These are phyloP conservation scores for Salticus scenicus DNA, from an alignment of 2,888 invertebrate genomes.

Conservation along the genomic window DNA sequence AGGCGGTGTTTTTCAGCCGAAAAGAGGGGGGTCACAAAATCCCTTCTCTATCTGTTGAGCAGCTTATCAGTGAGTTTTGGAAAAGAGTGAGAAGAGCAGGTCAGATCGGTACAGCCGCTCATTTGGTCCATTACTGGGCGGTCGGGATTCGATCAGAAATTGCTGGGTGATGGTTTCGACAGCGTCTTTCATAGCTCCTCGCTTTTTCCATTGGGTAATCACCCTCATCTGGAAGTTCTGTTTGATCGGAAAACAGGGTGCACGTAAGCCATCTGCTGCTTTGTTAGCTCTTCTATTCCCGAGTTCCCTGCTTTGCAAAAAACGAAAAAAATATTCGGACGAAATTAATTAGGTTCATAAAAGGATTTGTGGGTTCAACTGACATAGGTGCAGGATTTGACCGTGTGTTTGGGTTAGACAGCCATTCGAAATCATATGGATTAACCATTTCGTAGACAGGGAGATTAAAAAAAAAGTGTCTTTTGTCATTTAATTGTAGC, in stretches of 20 bases:
- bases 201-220: slow-evolving; percentile 50
- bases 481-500: background rate
- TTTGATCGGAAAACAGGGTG: slow-evolving; percentile 57
- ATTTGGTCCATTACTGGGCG: slow-evolving; percentile 60
- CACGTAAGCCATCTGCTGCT: slow-evolving; percentile 57
- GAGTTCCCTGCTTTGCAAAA: background rate
- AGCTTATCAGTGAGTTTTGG: slow-evolving; percentile 57
- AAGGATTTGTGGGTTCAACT: slow-evolving; percentile 32
- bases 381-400: slow-evolving; percentile 10
- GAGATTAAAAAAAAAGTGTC: slow-evolving; percentile 5
- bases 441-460: slow-evolving; percentile 16
- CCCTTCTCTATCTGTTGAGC: slow-evolving; percentile 56
- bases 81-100: slow-evolving; percentile 30
- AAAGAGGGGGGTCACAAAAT: slow-evolving; percentile 39
- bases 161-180: slow-evolving; percentile 52
- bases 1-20: slow-evolving; percentile 36
- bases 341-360: slow-evolving; percentile 61
- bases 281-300: slow-evolving; percentile 43
- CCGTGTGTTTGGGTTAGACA: slow-evolving; percentile 33
- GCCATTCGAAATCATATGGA: slow-evolving; percentile 12
- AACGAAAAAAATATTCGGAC: no score
- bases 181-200: slow-evolving; percentile 57
- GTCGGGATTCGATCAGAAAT: slow-evolving; percentile 48
- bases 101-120: slow-evolving; percentile 43
- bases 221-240: slow-evolving; percentile 44